phyloP scores from a whole-genome alignment of 2,888 invertebrate species.

The Anorthoa munda region DNA sequence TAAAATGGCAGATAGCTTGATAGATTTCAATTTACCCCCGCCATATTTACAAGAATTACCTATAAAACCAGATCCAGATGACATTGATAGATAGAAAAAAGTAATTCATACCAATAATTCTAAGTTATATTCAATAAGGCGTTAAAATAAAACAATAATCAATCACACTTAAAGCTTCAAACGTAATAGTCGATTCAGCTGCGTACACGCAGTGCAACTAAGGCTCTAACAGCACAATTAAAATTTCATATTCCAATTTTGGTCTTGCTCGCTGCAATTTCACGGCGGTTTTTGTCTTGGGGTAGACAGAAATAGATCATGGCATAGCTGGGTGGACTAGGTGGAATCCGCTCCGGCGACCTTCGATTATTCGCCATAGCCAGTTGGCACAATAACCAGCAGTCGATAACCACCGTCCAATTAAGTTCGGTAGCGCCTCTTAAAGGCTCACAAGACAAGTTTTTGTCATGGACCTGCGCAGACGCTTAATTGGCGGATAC shows the following conservation, averaged over 20 bases:
- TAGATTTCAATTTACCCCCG: background rate
- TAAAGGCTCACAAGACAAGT: constrained; percentile 81
- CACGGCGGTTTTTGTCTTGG: constrained; percentile 73
- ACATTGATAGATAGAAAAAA: constrained; percentile 16
- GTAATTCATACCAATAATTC: constrained; percentile 28
- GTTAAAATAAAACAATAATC: constrained; percentile 68
- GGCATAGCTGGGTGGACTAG: constrained; percentile 55
- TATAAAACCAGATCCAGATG: background rate
- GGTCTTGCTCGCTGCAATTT: constrained; percentile 70
- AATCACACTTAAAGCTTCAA: constrained; percentile 70
- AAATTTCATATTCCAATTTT: constrained; percentile 80
- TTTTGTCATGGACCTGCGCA: constrained; percentile 82
- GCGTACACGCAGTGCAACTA: constrained; percentile 52
- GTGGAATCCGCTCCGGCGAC: constrained; percentile 72
- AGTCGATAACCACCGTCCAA: constrained; percentile 85
- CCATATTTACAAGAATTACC: background rate
- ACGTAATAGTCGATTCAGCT: constrained; percentile 62
- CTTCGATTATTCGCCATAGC: constrained; percentile 81
- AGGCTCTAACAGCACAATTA: constrained; percentile 75
- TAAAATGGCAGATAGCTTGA: background rate
- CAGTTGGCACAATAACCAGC: constrained; percentile 78
- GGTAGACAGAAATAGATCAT: constrained; percentile 77
- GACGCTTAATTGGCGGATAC: constrained; percentile 88
- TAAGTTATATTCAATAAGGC: constrained; percentile 60
- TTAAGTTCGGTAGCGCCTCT: constrained; percentile 90